Conservation (phyloP, 2,113 vertebrate species). For the Hucho hucho region DNA sequence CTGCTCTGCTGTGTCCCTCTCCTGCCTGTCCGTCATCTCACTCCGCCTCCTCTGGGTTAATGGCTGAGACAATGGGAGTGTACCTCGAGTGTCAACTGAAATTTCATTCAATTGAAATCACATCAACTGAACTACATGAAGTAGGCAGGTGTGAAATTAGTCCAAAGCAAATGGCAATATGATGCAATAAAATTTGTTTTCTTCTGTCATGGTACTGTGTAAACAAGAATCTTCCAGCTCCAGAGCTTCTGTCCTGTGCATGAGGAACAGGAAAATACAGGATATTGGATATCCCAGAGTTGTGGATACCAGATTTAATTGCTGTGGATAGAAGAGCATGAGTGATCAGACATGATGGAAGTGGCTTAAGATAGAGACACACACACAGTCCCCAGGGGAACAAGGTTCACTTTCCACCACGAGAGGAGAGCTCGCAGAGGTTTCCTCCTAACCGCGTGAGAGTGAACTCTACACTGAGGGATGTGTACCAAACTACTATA, state of each 20-base stretch:
- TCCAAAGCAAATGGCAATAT: neutral
- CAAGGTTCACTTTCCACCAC: constrained; percentile 49
- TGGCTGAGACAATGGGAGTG: neutral
- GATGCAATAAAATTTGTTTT: neutral
- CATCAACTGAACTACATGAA: constrained; percentile 28
- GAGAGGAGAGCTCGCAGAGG: constrained; percentile 48
- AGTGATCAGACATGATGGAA: constrained; percentile 65
- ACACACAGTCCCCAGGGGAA: constrained; percentile 15
- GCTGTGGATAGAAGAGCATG: constrained; percentile 51
- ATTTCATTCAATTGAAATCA: constrained; percentile 15
- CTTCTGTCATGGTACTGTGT: neutral
- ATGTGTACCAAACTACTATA: no score
- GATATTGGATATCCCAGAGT: constrained; percentile 66
- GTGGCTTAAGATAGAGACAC: constrained; percentile 69
- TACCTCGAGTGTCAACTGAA: constrained; percentile 8
- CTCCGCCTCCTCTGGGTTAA: constrained; percentile 3
- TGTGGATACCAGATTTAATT: constrained; percentile 63
- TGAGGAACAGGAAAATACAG: constrained; percentile 58
- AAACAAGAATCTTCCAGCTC: constrained; percentile 32
- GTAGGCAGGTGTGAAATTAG: constrained; percentile 33
- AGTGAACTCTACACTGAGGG: neutral
- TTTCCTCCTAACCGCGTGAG: constrained; percentile 45
- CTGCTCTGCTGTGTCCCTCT: neutral
- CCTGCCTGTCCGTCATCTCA: neutral
- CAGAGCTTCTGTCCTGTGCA: constrained; percentile 22